These are phyloP conservation scores for Mythimna vitellina DNA, from an alignment of 2,888 invertebrate genomes.

Conservation along the genomic window DNA sequence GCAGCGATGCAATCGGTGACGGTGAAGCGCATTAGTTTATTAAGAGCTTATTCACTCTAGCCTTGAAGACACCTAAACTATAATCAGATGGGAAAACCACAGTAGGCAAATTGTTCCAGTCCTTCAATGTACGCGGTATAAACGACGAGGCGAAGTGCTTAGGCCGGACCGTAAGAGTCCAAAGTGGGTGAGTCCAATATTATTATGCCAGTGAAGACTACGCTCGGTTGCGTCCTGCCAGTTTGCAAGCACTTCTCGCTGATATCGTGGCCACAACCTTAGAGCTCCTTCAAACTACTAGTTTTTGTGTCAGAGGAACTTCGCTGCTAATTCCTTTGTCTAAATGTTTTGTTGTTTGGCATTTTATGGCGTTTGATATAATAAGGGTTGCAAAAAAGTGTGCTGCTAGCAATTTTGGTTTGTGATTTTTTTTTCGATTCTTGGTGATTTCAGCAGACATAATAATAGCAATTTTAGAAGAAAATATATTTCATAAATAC, in stretches of 20 bases:
- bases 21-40: too few relatives aligned
- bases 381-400: not conserved
- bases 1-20: too few relatives aligned
- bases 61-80: too few relatives aligned
- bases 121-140: too few relatives aligned
- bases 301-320: constrained; percentile 57
- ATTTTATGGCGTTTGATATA: constrained; percentile 3
- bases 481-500: not conserved
- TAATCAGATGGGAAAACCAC: too few relatives aligned
- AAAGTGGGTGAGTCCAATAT: too few relatives aligned
- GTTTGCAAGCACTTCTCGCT: not conserved
- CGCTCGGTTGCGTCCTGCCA: not conserved
- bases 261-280: not conserved
- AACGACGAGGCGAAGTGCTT: too few relatives aligned
- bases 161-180: too few relatives aligned
- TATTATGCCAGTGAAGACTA: not conserved
- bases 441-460: not conserved
- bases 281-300: constrained; percentile 48
- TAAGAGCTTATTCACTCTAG: too few relatives aligned
- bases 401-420: not conserved
- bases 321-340: constrained; percentile 40
- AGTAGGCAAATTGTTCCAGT: too few relatives aligned
- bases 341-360: constrained; percentile 15
- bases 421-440: not conserved
- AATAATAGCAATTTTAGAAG: not conserved